Conservation (phyloP, 2,113 vertebrate genomes). For the Mustelus asterias region DNA sequence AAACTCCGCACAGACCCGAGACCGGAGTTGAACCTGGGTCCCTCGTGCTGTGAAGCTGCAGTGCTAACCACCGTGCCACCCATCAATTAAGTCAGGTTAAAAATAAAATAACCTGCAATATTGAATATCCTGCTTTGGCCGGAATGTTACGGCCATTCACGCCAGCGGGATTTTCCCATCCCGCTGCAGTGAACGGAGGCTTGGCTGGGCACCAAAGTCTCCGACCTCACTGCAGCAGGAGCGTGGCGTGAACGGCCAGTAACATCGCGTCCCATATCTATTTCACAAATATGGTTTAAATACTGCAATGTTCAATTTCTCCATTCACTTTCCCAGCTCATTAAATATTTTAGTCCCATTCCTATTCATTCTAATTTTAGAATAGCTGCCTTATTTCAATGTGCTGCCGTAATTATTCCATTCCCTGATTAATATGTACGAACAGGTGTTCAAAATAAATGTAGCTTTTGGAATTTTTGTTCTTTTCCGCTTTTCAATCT, state of each 20-base stretch:
- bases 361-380: neutral
- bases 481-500: neutral
- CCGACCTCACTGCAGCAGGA: too few relatives aligned
- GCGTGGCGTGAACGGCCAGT: too few relatives aligned
- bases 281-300: neutral
- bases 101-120: neutral
- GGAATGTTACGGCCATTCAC: too few relatives aligned
- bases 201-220: too few relatives aligned
- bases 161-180: too few relatives aligned
- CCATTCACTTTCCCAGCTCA: neutral
- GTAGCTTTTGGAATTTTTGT: neutral
- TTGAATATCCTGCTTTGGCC: neutral
- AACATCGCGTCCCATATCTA: neutral
- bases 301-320: neutral
- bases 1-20: too few relatives aligned
- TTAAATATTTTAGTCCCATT: neutral
- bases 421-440: neutral
- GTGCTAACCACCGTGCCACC: too few relatives aligned
- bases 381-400: neutral
- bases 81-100: neutral
- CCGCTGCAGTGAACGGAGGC: too few relatives aligned
- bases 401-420: neutral
- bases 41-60: too few relatives aligned
- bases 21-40: too few relatives aligned
- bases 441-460: neutral